Evolutionary conservation across 2,113 vertebrate genomes (phyloP), one percentile per base, ranked within the genome.

Genomic region (Pelusios castaneus): DNA sequence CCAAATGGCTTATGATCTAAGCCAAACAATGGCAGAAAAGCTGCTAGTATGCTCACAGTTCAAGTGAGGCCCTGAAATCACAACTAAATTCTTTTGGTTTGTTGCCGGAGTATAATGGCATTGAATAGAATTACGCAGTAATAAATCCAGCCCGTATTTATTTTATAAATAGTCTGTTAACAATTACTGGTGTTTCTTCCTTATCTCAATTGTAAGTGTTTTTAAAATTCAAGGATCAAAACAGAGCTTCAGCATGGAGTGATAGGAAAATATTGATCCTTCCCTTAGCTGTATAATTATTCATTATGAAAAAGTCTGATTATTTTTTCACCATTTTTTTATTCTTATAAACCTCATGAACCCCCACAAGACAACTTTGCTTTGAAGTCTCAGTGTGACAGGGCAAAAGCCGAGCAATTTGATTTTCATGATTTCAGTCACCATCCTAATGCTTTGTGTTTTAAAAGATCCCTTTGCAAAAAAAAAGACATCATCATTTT

Each of bases 361-460:
- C 88, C 45, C 96, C 97, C 93, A 97, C 89, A 10, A 94, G 91
- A 95, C 93, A 93, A 95, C 96, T 97, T 95, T 94, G 70, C 95
- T 97, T 96, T 95, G 92, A 97, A 97, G 92, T 87, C 92, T 96
- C 96, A 93, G 2, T 93, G 95, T 95, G 94, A 96, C 95, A 97
- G 91, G 93, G 91, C 94, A 97, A 93, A 97, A 95, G 96, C 95
- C 94, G 96, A 97, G 96, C 96, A 97, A 96, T 96, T 96, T 96
- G 95, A 95, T 97, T 95, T 88, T 97, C 96, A 97, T 97, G 94
- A 97, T 91, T 96, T 94, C 95, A 97, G 97, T 95, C 96, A 95
- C 96, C 88, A 93, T 95, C 93, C 93, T 97, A 91, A 95, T 97
- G 95, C 95, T 95, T 97, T 96, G 96, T 96, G 94, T 97, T 97